Conservation (phyloP, 2,888 invertebrate species). For the Rhingia campestris region DNA sequence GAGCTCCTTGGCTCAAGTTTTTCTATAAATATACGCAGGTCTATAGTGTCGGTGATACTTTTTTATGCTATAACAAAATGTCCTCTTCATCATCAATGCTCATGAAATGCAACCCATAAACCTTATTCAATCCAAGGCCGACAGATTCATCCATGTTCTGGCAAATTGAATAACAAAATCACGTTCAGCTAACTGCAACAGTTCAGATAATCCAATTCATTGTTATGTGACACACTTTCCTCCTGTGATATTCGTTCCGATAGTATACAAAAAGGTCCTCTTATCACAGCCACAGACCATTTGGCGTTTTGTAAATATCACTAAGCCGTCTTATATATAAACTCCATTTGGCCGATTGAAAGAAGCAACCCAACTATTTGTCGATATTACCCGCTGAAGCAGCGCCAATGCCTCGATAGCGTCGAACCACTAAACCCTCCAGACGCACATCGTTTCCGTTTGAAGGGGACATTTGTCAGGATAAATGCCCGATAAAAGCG, state of each 20-base stretch:
- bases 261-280: neutral
- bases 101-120: too few relatives aligned
- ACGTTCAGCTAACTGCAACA: too few relatives aligned
- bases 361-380: constrained; percentile 11
- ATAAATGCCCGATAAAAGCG: constrained; percentile 72
- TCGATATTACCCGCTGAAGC: constrained; percentile 17
- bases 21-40: too few relatives aligned
- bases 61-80: too few relatives aligned
- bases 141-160: too few relatives aligned
- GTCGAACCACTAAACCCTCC: constrained; percentile 28
- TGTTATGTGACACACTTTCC: neutral
- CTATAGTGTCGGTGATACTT: too few relatives aligned
- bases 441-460: constrained; percentile 58
- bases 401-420: constrained; percentile 24
- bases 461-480: constrained; percentile 65
- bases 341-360: constrained; percentile 10
- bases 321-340: constrained; percentile 8
- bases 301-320: constrained; percentile 10
- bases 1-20: too few relatives aligned
- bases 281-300: constrained; percentile 14
- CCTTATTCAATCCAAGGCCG: too few relatives aligned
- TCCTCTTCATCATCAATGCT: too few relatives aligned
- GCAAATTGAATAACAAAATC: too few relatives aligned
- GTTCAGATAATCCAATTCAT: neutral
- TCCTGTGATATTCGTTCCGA: neutral